Percentiles rank a stretch among this genome's conserved stretches.
phyloP scores from a whole-genome alignment of 2,113 vertebrate species.

The Clarias magur region DNA sequence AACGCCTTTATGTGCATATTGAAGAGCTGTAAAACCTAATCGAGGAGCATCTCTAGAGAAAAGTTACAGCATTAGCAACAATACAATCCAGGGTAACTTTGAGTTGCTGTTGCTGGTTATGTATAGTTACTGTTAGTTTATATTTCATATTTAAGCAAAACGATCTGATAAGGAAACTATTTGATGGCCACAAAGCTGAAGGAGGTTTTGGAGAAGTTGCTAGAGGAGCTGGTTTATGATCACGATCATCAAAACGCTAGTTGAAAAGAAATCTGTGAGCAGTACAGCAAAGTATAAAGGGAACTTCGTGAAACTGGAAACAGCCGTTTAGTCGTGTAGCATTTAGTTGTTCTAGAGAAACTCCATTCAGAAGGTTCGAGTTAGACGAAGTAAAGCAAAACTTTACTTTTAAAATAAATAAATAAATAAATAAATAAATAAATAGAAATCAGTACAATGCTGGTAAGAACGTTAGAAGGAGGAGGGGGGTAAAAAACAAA shows the following conservation, averaged over 20 bases:
- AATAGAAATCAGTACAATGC: not conserved
- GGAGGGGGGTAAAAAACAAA: too few species aligned
- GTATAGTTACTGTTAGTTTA: not conserved
- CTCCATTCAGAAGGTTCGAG: constrained; percentile 18
- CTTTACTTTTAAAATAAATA: not conserved
- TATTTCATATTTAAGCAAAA: not conserved
- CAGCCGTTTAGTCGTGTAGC: not conserved
- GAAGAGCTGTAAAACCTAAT: constrained; percentile 31
- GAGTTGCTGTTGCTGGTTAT: not conserved
- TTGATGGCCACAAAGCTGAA: not conserved
- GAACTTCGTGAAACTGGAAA: not conserved
- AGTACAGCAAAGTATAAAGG: not conserved
- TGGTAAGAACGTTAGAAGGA: not conserved
- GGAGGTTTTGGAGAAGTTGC: not conserved
- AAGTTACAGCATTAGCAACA: not conserved
- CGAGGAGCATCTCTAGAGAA: not conserved
- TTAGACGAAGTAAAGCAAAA: not conserved
- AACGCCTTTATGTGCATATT: not conserved
- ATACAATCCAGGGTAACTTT: not conserved
- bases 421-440: too few species aligned
- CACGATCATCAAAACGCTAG: not conserved
- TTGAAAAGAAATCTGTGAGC: not conserved
- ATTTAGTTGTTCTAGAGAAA: not conserved
- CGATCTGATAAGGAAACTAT: not conserved
- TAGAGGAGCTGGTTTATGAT: not conserved